These are phyloP conservation scores for Trichogramma pretiosum DNA, from an alignment of 1,140 invertebrate species.

Conservation along the genomic window DNA sequence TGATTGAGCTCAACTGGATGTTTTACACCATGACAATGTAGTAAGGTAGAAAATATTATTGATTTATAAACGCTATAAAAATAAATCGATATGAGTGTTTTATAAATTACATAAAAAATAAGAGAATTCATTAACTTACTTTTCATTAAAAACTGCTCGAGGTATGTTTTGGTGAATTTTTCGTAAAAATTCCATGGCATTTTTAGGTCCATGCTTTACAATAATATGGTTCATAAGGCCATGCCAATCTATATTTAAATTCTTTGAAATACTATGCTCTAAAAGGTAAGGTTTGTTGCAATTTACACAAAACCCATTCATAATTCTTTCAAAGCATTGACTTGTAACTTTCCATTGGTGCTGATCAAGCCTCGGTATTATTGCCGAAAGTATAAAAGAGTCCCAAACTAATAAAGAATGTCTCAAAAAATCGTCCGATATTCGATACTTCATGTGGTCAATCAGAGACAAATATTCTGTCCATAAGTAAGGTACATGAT, in stretches of 20 bases:
- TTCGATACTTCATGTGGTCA: background rate
- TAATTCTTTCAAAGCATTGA: conserved; percentile 23
- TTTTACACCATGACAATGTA: conserved; percentile 32
- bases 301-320: conserved; percentile 30
- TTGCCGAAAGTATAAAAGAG: conserved; percentile 25
- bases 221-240: conserved; percentile 30
- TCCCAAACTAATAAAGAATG: conserved; percentile 34
- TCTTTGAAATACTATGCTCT: conserved; percentile 11
- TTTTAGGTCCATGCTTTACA: conserved; percentile 28
- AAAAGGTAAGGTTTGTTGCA: conserved; percentile 24
- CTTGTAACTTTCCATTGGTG: conserved; percentile 29
- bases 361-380: conserved; percentile 27
- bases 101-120: background rate
- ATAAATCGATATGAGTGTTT: conserved; percentile 4
- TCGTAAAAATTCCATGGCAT: conserved; percentile 29
- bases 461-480: conserved; percentile 29
- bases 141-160: conserved; percentile 29
- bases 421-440: conserved; percentile 17
- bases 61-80: conserved; percentile 38
- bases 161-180: conserved; percentile 30
- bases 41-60: conserved; percentile 39
- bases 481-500: conserved; percentile 53
- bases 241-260: conserved; percentile 32
- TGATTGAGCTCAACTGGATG: conserved; percentile 31
- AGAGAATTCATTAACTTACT: conserved; percentile 21